Conservation (phyloP, 2,113 vertebrate genomes). For the Ammodytes dubius region DNA sequence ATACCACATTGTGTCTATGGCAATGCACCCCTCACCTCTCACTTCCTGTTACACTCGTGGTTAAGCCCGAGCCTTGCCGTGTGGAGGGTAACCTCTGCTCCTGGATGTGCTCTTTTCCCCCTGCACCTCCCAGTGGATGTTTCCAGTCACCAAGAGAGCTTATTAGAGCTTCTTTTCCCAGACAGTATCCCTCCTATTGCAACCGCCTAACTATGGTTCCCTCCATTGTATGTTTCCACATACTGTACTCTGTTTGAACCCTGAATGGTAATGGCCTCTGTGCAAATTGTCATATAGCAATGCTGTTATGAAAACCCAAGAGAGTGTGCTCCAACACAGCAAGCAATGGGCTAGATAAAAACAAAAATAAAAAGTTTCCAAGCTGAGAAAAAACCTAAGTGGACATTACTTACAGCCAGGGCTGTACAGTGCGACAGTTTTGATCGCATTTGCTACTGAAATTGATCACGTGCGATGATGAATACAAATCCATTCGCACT, state of each 20-base stretch:
- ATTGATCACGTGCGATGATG: too few species aligned
- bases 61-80: constrained; percentile 5
- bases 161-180: constrained; percentile 48
- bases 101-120: not conserved
- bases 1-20: constrained; percentile 17
- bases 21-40: constrained; percentile 8
- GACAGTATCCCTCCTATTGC: constrained; percentile 23
- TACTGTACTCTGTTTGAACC: constrained; percentile 8
- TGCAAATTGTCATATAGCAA: constrained; percentile 5
- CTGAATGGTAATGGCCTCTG: constrained; percentile 10
- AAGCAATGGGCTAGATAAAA: not conserved
- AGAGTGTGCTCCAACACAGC: not conserved
- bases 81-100: constrained; percentile 20
- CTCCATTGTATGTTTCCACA: not conserved
- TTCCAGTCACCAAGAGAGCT: constrained; percentile 33
- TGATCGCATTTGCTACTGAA: too few species aligned
- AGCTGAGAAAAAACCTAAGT: not conserved
- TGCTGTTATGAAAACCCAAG: not conserved
- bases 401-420: not conserved
- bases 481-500: too few species aligned
- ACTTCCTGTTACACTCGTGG: constrained; percentile 29
- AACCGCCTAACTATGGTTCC: constrained; percentile 6
- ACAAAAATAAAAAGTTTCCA: not conserved
- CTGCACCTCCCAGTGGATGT: constrained; percentile 23
- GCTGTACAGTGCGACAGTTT: too few species aligned